Evolutionary conservation across 2,888 invertebrate species (phyloP).

Genomic region (Julus scanicus): DNA sequence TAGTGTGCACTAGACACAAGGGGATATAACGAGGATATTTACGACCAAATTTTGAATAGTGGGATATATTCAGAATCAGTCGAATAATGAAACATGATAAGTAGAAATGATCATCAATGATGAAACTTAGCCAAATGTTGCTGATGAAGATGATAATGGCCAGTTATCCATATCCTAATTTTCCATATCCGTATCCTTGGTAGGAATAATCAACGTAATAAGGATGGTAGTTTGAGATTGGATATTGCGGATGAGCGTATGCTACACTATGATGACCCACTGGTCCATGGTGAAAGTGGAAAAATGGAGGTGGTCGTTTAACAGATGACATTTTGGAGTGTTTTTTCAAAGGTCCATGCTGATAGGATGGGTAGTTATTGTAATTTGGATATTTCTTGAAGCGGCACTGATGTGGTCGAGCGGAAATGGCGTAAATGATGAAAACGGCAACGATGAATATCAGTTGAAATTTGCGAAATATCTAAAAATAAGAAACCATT

Average conservation of each 20-base stretch:
- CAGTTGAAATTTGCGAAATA: not conserved
- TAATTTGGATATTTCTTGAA: conserved; percentile 7
- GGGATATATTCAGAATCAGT: too few species aligned
- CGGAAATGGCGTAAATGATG: not conserved
- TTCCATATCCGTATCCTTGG: conserved; percentile 55
- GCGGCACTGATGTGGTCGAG: not conserved
- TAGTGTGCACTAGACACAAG: too few species aligned
- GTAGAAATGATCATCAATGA: too few species aligned
- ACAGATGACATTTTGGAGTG: not conserved
- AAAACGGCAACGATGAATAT: not conserved
- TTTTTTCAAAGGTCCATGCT: not conserved
- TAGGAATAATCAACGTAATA: conserved; percentile 54
- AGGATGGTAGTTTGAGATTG: conserved; percentile 41
- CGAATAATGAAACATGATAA: not conserved
- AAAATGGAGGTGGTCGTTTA: conserved; percentile 3
- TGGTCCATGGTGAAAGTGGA: conserved; percentile 36
- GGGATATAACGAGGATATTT: too few species aligned
- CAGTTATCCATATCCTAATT: conserved; percentile 53
- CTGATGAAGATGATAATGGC: not conserved
- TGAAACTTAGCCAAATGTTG: not conserved
- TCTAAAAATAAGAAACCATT: not conserved
- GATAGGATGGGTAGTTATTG: not conserved
- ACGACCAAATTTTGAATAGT: too few species aligned
- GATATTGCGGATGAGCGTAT: conserved; percentile 51
- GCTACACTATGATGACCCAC: conserved; percentile 49